Evolutionary conservation across 2,888 invertebrate species (phyloP), one percentile per base, ranked within the genome.

Genomic region (Monochamus alternatus): DNA sequence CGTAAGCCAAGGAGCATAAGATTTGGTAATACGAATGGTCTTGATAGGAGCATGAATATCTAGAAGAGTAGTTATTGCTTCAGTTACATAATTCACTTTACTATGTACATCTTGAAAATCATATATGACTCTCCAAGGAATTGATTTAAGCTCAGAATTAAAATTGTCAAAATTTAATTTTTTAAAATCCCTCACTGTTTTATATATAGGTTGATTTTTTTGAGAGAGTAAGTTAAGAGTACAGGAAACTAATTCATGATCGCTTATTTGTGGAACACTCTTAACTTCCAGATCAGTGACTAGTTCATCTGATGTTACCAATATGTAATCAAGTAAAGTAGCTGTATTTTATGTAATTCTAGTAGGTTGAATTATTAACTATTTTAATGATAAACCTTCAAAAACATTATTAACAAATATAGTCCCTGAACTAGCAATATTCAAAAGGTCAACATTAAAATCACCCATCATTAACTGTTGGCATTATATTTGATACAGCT

Each of bases 1-100:
- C 30, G 59, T 59, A 14, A 22, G 30, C 59, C 59, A 59, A 30
- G 59, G 59, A 8, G 59, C 59, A n/a, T 59, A 59, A 31, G 59
- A n/a, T 59, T 59, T 59, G 5, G 59, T 59, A 30, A 59, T 59
- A 5, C 59, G n/a, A 8, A 59, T 59, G 5, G 22, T 59, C 22
- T 22, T 59, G 8, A 59, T 8, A 22, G 59, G 59, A 31, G 22
- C 59, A 22, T 59, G 59, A 22, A 59, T 59, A 59, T 31, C 59
- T 59, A 59, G 59, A 59, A 59, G 59, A 3, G n/a, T 9, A 31
- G 5, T 59, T 8, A 59, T n/a, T 3, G 59, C 3, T 22, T 59
- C 59, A 30, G 14, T 59, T 3, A 59, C 3, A 59, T 8, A 59
- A 59, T 59, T 59, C 5, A 59, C 59, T 22, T 59, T 59, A n/a